Evolutionary conservation across 2,113 vertebrate genomes (phyloP).

Genomic region (Cinclus cinclus): DNA sequence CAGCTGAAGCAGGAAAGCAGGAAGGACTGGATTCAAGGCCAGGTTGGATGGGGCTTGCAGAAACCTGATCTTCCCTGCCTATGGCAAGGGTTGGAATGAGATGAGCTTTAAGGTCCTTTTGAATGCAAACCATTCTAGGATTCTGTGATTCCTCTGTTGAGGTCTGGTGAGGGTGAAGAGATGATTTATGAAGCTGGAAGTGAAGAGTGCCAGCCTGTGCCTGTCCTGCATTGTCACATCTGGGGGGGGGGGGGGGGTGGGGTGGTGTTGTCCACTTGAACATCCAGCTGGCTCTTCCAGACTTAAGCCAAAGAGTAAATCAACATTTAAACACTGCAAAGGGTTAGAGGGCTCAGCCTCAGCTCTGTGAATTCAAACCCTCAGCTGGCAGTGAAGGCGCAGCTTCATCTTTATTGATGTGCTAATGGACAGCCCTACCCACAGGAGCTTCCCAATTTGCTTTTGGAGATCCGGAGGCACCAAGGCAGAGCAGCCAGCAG

Average conservation of each 20-base stretch:
- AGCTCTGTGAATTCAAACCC: neutral
- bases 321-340: neutral
- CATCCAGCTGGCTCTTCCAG: neutral
- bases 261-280: neutral
- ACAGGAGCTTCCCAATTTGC: neutral
- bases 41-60: neutral
- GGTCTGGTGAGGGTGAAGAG: neutral
- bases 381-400: neutral
- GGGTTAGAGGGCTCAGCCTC: neutral
- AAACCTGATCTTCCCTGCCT: neutral
- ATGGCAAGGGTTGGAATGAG: neutral
- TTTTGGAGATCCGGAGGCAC: neutral
- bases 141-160: neutral
- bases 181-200: neutral
- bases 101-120: neutral
- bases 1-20: neutral
- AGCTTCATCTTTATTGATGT: neutral
- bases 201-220: neutral
- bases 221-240: neutral
- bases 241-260: neutral
- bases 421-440: neutral
- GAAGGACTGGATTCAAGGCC: neutral
- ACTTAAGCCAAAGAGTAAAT: neutral
- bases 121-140: neutral
- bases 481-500: neutral